Base-by-base conservation (phyloP, 1,140 invertebrate species). In the Chymomyza costata region DNA sequence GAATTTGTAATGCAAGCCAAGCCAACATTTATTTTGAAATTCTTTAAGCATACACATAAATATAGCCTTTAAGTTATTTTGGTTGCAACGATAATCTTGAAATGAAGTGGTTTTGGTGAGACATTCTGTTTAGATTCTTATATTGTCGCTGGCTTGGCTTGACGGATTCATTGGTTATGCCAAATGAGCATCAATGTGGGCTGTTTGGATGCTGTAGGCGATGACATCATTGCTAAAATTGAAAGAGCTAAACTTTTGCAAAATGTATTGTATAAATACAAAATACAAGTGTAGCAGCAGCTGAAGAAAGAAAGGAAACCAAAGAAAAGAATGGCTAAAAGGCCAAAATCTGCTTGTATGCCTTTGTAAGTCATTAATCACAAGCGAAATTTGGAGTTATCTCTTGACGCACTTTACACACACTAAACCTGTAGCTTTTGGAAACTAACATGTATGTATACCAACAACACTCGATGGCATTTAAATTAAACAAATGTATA, bases 321-420 rank as follows among this genome's bases (percentile, higher is more conserved):
- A 40, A 7, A 45, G 21, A 57, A 56, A 41, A 66, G 58, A 71
- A 56, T 59, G 37, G 41, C 43, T 43, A 48, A 53, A 40, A 48
- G n/a, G 17, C 18, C 14, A 40, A 54, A 47, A 58, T 38, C 65
- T 6, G 10, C 49, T 32, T 54, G 52, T 48, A 52, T 50, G 35
- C 49, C 50, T 34, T 78, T 73, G 71, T 78, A 78, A 78, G 62
- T 64, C 73, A 78, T 78, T 73, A 78, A 78, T 78, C 71, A 78
- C 54, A 50, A 67, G 50, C 48, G 49, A 60, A 64, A 57, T 53
- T 37, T 59, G 41, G 38, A 50, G n/a, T n/a, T n/a, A n/a, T n/a
- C n/a, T 34, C 32, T 34, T 34, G 32, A 47, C 11, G 28, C 13
- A n/a, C n/a, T n/a, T n/a, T n/a, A n/a, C n/a, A n/a, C n/a, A n/a